Percentiles rank a stretch among this genome's conserved stretches.
Conservation (phyloP, 2,113 vertebrate genomes). For the Campylomormyrus numenius region DNA sequence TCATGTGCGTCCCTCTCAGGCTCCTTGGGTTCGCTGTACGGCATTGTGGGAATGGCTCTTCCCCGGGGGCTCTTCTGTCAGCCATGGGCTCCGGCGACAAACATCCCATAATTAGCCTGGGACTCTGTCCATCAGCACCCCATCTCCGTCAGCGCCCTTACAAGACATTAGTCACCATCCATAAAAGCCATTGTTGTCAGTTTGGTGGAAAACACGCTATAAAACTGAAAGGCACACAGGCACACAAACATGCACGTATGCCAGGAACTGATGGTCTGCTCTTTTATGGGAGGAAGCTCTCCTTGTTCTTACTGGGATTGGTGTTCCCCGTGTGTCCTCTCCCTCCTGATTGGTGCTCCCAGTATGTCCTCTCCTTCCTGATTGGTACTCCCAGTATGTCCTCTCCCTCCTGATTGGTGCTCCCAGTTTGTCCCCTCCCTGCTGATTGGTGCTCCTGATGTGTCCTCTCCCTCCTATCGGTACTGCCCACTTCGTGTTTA, state of each 20-base stretch:
- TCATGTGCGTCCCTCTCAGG: neutral
- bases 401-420: neutral
- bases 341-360: neutral
- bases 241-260: neutral
- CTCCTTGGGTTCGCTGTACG: neutral
- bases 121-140: neutral
- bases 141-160: conserved; percentile 1
- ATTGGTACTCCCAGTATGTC: too few relatives aligned
- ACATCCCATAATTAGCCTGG: neutral
- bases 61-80: neutral
- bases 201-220: conserved; percentile 17
- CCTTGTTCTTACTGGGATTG: neutral
- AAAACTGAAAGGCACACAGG: conserved; percentile 32
- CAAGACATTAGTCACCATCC: conserved; percentile 24
- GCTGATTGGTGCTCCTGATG: neutral
- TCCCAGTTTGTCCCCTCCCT: neutral
- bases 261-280: neutral
- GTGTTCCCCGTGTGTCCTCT: neutral
- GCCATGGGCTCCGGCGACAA: neutral
- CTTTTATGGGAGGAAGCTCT: neutral
- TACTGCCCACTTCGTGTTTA: neutral
- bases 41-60: neutral
- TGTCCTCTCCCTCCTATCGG: neutral
- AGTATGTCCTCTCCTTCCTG: too few relatives aligned
- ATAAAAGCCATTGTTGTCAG: conserved; percentile 26